Evolutionary conservation across 2,888 invertebrate genomes (phyloP).

Genomic region (Tetranychus truncatus): DNA sequence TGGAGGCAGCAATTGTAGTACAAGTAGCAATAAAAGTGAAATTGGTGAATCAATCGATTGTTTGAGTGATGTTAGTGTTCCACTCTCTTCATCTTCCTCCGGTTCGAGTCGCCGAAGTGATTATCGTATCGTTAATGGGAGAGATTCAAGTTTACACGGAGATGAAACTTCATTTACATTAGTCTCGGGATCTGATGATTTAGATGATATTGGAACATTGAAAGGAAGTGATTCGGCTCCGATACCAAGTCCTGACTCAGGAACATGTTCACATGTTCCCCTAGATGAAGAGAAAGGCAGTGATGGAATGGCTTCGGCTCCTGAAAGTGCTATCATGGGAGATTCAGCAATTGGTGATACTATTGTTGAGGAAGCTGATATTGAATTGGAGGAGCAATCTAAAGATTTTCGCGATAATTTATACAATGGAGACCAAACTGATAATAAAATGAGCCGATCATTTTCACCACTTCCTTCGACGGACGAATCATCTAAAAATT

Average conservation of each 20-base stretch:
- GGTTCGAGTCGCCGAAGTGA: neutral
- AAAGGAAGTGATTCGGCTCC: neutral
- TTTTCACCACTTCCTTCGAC: too few species aligned
- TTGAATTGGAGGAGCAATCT: neutral
- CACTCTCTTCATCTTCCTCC: slow-evolving; percentile 18
- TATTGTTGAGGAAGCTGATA: neutral
- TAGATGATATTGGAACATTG: neutral
- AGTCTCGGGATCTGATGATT: neutral
- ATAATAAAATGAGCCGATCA: too few species aligned
- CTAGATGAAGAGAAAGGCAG: neutral
- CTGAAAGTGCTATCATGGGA: neutral
- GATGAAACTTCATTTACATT: neutral
- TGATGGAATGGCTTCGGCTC: neutral
- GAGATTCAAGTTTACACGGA: neutral
- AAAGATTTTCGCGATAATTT: too few species aligned
- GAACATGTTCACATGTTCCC: neutral
- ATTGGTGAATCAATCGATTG: slow-evolving; percentile 13
- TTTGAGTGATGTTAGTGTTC: slow-evolving; percentile 17
- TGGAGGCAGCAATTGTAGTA: neutral
- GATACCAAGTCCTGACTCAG: slow-evolving; percentile 4
- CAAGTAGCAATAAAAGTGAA: slow-evolving; percentile 9
- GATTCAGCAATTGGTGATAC: neutral
- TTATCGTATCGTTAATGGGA: neutral
- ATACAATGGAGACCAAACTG: too few species aligned
- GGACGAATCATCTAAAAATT: too few species aligned